Evolutionary conservation across 1,140 invertebrate species (phyloP).

Genomic region (Lepidurus couesii): DNA sequence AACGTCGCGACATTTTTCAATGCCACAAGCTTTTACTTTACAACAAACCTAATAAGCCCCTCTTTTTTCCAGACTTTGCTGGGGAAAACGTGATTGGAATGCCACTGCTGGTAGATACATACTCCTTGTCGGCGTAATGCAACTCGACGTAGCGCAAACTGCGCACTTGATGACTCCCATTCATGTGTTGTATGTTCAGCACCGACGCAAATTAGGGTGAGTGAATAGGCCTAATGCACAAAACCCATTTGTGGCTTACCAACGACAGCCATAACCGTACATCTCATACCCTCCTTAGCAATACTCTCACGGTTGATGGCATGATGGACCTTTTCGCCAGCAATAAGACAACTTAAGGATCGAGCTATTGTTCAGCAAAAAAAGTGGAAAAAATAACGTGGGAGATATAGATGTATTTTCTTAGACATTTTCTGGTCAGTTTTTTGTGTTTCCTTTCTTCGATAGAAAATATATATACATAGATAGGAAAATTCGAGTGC

Average conservation of each 20-base stretch:
- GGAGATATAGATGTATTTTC: background rate
- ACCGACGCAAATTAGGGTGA: background rate
- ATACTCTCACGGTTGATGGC: background rate
- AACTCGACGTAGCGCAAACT: background rate
- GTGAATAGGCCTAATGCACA: constrained; percentile 1
- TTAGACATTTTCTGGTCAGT: background rate
- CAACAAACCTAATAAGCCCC: background rate
- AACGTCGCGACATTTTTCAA: constrained; percentile 16
- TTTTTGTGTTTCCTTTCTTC: background rate
- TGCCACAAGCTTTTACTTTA: background rate
- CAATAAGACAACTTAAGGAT: background rate
- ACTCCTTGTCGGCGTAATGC: background rate
- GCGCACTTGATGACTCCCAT: background rate
- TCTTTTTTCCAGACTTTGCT: background rate
- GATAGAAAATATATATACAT: background rate
- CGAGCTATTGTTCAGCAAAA: background rate
- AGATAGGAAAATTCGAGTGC: background rate
- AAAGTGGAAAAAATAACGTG: too few species aligned
- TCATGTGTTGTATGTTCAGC: background rate
- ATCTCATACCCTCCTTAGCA: background rate
- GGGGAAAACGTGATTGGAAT: background rate
- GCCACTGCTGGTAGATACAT: background rate
- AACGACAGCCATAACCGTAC: background rate
- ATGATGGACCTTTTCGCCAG: background rate
- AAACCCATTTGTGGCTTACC: background rate